Percentiles rank a stretch among this genome's conserved stretches.
Evolutionary conservation across 1,140 invertebrate species (phyloP).

Genomic region (Anastatus disparis): DNA sequence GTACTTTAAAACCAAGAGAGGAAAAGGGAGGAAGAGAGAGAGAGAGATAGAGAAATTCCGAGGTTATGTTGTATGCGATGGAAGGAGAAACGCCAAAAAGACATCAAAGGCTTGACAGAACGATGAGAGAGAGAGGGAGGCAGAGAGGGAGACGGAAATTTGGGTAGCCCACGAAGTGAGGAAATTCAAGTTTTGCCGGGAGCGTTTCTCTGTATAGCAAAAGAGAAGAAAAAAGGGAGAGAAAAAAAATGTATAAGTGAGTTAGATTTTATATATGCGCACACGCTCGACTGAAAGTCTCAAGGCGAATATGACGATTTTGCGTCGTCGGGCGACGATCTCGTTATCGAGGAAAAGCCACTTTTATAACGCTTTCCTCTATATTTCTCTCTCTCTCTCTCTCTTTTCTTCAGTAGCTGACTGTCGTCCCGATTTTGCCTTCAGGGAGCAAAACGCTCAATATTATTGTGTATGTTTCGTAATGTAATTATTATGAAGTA

Average conservation of each 20-base stretch:
- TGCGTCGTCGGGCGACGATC: constrained; percentile 20
- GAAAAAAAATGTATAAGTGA: not conserved
- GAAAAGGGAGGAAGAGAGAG: not conserved
- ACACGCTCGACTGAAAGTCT: constrained; percentile 11
- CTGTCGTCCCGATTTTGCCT: not conserved
- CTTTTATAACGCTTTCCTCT: constrained; percentile 2
- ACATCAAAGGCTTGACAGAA: constrained; percentile 17
- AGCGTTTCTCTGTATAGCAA: not conserved
- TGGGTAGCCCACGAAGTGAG: constrained; percentile 7
- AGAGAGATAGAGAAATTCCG: not conserved
- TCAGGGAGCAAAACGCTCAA: too few relatives aligned
- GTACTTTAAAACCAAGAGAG: not conserved
- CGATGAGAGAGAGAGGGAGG: too few relatives aligned
- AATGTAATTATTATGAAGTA: too few relatives aligned
- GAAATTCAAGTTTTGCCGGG: constrained; percentile 22
- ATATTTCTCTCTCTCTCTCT: not conserved
- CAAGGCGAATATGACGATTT: constrained; percentile 18
- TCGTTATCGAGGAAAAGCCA: constrained; percentile 35
- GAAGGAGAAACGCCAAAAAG: constrained; percentile 24
- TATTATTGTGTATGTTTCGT: too few relatives aligned
- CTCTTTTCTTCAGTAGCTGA: not conserved
- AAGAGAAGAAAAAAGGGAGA: not conserved
- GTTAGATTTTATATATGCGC: constrained; percentile 15
- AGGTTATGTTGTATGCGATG: constrained; percentile 10
- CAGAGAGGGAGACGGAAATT: constrained; percentile 19